These are phyloP conservation scores for Phymatocera aterrima DNA, from an alignment of 2,888 invertebrate genomes.

Conservation along the genomic window DNA sequence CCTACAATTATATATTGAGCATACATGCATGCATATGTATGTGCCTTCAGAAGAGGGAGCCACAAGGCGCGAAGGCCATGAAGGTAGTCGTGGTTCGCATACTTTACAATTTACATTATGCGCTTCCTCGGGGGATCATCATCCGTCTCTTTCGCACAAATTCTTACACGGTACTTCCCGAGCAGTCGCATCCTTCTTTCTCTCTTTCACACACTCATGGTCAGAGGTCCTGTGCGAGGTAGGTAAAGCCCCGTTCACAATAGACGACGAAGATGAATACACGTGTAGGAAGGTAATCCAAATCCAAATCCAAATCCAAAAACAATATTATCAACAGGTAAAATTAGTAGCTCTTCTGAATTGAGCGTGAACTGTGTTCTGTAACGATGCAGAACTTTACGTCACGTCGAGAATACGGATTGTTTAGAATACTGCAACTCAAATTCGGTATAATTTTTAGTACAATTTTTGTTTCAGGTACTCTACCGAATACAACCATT, in stretches of 20 bases:
- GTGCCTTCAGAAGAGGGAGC: constrained; percentile 30
- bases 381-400: too few relatives aligned
- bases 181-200: not conserved
- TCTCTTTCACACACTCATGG: not conserved
- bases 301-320: too few relatives aligned
- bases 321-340: too few relatives aligned
- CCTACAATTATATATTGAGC: not conserved
- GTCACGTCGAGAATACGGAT: too few relatives aligned
- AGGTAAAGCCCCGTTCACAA: not conserved
- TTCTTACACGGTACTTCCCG: not conserved
- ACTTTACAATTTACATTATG: constrained; percentile 34
- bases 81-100: constrained; percentile 36
- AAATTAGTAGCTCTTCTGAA: too few relatives aligned
- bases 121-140: constrained; percentile 3
- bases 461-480: too few relatives aligned
- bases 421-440: too few relatives aligned
- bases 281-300: not conserved
- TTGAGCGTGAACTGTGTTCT: too few relatives aligned
- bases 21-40: not conserved
- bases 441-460: too few relatives aligned
- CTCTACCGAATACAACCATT: too few relatives aligned
- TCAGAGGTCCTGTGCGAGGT: not conserved
- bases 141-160: constrained; percentile 26
- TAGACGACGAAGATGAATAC: not conserved
- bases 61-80: constrained; percentile 37